Conservation (phyloP, 53 echinoderm and acorn worm species). For the Holothuria leucospilota region DNA sequence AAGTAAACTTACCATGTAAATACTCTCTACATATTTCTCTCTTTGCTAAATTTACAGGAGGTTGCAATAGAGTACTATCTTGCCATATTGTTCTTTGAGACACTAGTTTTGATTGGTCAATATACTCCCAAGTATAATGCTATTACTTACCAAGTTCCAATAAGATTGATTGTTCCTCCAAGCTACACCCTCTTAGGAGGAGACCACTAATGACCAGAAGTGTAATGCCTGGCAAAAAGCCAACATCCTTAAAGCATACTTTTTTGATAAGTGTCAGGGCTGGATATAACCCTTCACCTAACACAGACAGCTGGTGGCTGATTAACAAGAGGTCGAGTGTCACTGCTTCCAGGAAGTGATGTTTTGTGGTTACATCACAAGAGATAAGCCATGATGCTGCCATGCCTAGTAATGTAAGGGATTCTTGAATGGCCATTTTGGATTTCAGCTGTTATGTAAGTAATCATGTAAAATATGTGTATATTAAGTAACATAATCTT, state of each 20-base stretch:
- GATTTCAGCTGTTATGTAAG: conserved; percentile 4
- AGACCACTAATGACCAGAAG: conserved; percentile 26
- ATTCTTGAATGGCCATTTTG: conserved; percentile 25
- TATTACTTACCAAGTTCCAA: conserved; percentile 34
- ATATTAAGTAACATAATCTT: no score
- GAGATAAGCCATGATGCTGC: conserved; percentile 17
- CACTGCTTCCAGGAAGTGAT: neutral
- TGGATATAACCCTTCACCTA: conserved; percentile 8
- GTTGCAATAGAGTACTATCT: no score
- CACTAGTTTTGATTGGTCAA: no score
- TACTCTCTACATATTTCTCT: no score
- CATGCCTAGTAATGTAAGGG: neutral
- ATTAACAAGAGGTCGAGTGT: neutral
- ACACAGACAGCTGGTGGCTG: conserved; percentile 14
- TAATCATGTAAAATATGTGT: no score
- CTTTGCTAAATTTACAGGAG: no score
- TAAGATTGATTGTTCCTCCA: conserved; percentile 31
- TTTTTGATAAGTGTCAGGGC: conserved; percentile 11
- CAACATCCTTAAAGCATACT: neutral
- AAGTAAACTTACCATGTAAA: neutral
- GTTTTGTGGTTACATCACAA: neutral
- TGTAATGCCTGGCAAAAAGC: conserved; percentile 8
- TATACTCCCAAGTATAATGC: no score
- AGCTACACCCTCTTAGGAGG: neutral
- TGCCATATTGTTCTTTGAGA: no score